These are phyloP conservation scores for Leptopilina myrica DNA, from an alignment of 2,888 invertebrate genomes.

Conservation along the genomic window DNA sequence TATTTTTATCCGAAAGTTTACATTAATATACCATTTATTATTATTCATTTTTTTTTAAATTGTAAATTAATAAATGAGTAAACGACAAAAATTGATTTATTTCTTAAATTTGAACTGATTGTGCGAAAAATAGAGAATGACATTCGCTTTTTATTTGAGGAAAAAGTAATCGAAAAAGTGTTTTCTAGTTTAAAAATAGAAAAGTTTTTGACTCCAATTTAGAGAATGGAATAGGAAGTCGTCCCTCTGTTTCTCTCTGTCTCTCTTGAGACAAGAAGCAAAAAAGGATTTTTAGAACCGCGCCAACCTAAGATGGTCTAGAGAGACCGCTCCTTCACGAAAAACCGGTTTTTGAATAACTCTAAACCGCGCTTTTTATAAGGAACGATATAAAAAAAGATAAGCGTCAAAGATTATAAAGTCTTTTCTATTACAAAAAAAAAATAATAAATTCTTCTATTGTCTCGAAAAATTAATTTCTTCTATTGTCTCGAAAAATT, in stretches of 20 bases:
- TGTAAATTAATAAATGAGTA: too few relatives aligned
- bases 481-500: background rate
- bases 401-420: background rate
- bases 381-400: constrained; percentile 33
- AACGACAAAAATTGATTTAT: too few relatives aligned
- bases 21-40: too few relatives aligned
- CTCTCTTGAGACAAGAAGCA: constrained; percentile 42
- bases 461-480: background rate
- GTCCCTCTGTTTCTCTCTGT: too few relatives aligned
- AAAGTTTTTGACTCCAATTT: background rate
- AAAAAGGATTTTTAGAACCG: constrained; percentile 46
- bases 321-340: constrained; percentile 45
- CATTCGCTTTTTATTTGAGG: too few relatives aligned
- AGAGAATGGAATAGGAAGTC: background rate
- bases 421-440: too few relatives aligned
- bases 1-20: too few relatives aligned
- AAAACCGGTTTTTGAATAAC: constrained; percentile 52
- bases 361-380: background rate
- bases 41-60: too few relatives aligned
- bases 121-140: too few relatives aligned
- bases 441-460: background rate
- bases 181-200: background rate
- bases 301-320: constrained; percentile 47
- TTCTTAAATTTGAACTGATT: too few relatives aligned
- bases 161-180: too few relatives aligned